phyloP scores from a whole-genome alignment of 1,140 invertebrate genomes.

The Acyrthosiphon pisum region DNA sequence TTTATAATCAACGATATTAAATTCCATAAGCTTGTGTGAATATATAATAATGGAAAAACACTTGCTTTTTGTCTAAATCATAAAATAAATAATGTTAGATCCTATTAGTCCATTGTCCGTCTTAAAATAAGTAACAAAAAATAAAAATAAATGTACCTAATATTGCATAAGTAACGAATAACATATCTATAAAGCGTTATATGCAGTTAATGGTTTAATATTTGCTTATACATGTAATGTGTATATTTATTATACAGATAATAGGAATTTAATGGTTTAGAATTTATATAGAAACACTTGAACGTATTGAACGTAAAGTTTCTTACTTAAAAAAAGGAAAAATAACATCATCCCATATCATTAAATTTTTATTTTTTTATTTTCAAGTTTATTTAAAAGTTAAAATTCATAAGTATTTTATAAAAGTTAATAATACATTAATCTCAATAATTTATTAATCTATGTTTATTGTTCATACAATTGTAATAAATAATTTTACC shows the following conservation, averaged over 20 bases:
- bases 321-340: not conserved
- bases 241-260: not conserved
- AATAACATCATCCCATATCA: not conserved
- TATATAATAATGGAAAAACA: not conserved
- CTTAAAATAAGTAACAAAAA: not conserved
- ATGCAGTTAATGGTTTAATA: not conserved
- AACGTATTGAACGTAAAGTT: not conserved
- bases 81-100: constrained; percentile 2
- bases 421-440: too few relatives aligned
- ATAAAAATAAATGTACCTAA: not conserved
- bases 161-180: not conserved
- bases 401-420: too few relatives aligned
- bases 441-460: too few relatives aligned
- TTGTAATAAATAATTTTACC: not conserved
- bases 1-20: not conserved
- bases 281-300: not conserved
- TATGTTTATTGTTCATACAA: not conserved
- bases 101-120: not conserved
- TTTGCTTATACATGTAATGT: not conserved
- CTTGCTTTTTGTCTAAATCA: not conserved
- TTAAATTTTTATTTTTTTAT: too few relatives aligned
- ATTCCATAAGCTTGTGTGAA: not conserved
- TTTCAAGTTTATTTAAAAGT: too few relatives aligned
- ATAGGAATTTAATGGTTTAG: not conserved
- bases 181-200: not conserved